These are phyloP conservation scores for Lasioglossum zephyrum DNA, from an alignment of 2,888 invertebrate species.

Conservation along the genomic window DNA sequence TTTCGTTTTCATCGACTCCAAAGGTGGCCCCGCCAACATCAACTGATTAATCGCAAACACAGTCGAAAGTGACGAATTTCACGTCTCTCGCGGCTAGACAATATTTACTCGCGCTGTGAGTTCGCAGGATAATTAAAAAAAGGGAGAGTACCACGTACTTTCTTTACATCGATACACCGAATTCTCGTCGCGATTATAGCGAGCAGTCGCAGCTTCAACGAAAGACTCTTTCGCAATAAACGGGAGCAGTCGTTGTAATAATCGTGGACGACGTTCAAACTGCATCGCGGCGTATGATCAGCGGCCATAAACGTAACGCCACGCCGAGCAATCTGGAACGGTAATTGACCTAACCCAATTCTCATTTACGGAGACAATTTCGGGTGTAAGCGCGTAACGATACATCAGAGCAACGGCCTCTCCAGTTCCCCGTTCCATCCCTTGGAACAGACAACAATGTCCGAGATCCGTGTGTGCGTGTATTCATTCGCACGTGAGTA, in stretches of 20 bases:
- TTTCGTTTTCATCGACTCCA: constrained; percentile 7
- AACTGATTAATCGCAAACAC: neutral
- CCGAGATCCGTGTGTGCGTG: neutral
- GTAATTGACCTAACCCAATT: constrained; percentile 49
- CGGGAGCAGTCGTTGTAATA: neutral
- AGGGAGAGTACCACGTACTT: too few species aligned
- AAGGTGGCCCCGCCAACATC: neutral
- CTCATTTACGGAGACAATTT: constrained; percentile 47
- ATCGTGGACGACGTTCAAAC: neutral
- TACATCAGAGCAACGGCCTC: constrained; percentile 38
- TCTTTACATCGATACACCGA: neutral
- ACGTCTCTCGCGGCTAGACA: neutral
- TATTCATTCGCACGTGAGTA: neutral
- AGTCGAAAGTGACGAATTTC: neutral
- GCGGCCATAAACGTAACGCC: constrained; percentile 33
- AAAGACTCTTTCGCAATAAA: constrained; percentile 4
- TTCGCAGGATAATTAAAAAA: too few species aligned
- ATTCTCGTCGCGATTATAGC: neutral
- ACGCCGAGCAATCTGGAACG: constrained; percentile 43
- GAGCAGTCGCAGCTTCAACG: neutral
- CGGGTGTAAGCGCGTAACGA: constrained; percentile 28
- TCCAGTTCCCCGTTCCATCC: neutral
- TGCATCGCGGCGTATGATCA: constrained; percentile 25
- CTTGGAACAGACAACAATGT: constrained; percentile 16
- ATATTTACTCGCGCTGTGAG: too few species aligned